phyloP scores from a whole-genome alignment of 2,888 invertebrate genomes.

The Blastobasis lacticolella region DNA sequence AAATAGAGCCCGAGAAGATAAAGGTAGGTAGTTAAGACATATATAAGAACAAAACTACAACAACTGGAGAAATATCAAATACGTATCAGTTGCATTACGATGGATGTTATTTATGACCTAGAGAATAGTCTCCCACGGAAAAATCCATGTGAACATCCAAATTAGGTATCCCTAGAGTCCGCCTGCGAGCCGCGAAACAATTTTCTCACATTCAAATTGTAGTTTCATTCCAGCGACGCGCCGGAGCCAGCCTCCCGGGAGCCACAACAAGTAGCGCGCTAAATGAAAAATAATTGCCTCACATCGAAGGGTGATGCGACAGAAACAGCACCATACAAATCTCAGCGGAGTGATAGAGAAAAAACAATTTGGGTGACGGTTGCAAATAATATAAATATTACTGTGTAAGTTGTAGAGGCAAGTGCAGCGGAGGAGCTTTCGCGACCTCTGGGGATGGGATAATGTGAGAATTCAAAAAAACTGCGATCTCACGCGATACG shows the following conservation, averaged over 20 bases:
- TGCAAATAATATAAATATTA: not conserved
- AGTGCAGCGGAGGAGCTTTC: slow-evolving; percentile 4
- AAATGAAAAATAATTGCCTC: slow-evolving; percentile 71
- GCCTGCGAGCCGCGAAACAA: slow-evolving; percentile 34
- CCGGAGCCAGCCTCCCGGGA: slow-evolving; percentile 56
- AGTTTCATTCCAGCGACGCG: slow-evolving; percentile 40
- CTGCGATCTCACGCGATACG: no score
- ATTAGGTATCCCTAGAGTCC: slow-evolving; percentile 44
- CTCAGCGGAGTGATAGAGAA: slow-evolving; percentile 15
- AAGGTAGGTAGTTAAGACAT: no score
- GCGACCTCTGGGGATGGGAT: slow-evolving; percentile 30
- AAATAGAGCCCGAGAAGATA: no score
- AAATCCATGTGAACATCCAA: slow-evolving; percentile 38
- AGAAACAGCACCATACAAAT: slow-evolving; percentile 21
- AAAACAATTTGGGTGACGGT: slow-evolving; percentile 5
- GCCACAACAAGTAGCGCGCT: slow-evolving; percentile 46
- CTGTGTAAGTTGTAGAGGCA: not conserved
- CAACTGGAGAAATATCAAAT: no score
- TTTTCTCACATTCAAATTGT: slow-evolving; percentile 61
- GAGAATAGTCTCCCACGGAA: not conserved
- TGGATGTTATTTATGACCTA: no score
- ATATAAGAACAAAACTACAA: no score
- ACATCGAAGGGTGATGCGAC: slow-evolving; percentile 24
- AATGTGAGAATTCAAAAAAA: slow-evolving; percentile 37
- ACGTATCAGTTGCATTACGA: no score